A percentile compares a stretch with the other conserved stretches of the same genome.
Conservation (phyloP, 1,140 invertebrate genomes). For the Cyphomyrmex costatus region DNA sequence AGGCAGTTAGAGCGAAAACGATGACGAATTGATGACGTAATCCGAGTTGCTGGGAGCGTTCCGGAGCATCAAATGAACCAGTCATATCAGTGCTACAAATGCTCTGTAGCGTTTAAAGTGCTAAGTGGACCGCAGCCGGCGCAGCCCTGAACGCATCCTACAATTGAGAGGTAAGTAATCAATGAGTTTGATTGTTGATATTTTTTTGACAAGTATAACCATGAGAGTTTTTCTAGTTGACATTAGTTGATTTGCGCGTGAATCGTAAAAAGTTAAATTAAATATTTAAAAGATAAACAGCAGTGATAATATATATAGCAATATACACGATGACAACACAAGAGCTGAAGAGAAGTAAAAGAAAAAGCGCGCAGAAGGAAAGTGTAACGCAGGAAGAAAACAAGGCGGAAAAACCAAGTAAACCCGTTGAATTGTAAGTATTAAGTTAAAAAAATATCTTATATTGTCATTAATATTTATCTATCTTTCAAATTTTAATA, state of each 20-base stretch:
- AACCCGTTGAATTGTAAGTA: background rate
- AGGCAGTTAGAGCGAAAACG: too few relatives aligned
- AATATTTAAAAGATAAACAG: background rate
- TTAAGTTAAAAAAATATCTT: background rate
- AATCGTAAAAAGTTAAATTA: background rate
- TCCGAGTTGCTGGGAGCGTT: too few relatives aligned
- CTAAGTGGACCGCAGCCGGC: too few relatives aligned
- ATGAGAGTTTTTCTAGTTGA: background rate
- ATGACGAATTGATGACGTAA: too few relatives aligned
- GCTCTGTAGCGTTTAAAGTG: too few relatives aligned
- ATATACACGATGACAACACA: background rate
- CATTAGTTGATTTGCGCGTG: background rate
- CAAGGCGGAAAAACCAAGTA: background rate
- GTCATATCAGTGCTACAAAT: too few relatives aligned
- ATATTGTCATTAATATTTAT: background rate
- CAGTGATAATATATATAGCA: background rate
- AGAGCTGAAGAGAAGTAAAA: constrained; percentile 21
- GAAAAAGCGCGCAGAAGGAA: constrained; percentile 18
- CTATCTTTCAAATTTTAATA: background rate
- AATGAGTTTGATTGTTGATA: too few relatives aligned
- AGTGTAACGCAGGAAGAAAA: background rate
- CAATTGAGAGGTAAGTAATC: too few relatives aligned
- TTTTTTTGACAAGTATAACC: too few relatives aligned
- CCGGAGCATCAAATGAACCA: too few relatives aligned
- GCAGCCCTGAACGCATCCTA: too few relatives aligned